Evolutionary conservation across 2,113 vertebrate species (phyloP), one percentile per base, ranked within the genome.

Genomic region (Geococcyx californianus): DNA sequence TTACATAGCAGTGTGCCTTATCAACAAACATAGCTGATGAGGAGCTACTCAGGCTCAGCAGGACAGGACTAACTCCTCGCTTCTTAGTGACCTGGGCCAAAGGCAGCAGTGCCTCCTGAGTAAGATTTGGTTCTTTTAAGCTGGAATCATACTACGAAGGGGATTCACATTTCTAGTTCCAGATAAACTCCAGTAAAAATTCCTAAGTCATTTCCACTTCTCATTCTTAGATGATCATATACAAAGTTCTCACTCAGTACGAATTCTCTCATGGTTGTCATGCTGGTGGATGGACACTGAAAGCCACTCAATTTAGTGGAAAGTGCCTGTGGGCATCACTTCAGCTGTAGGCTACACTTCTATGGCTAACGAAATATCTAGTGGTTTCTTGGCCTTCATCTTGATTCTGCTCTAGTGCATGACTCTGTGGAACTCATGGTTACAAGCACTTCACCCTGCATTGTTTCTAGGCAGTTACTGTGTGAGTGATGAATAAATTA

Each of bases 401-500:
- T 73, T 28, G 29, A 49, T 19, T 81, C 40, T 85, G 12, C 16
- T 81, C 82, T 63, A 68, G 64, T 87, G 77, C 54, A 78, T 73
- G 90, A 89, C 73, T 92, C 40, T 33, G 25, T 56, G 75, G 67
- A 93, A 87, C 86, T 94, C 36, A 9, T 87, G 85, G 88, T 93
- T 81, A 49, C 34, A 90, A 90, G 72, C 56, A 70, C 76, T 93
- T 95, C 59, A 80, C 67, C 51, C 75, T 15, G 34, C 47, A 18
- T 34, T 33, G 47, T 92, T 90, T 93, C 89, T 58, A 68, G 87
- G 79, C 56, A 60, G 89, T 94, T 96, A 89, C 60, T 93, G 60
- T 45, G 89, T 95, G 91, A 91, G 95, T 96, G 95, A 96, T 97
- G 89, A 95, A 96, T 97, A 96, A 94, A 96, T 95, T 97, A 95